phyloP scores from a whole-genome alignment of 37 sponge, comb jelly and placozoan species.

The Crambe crambe region DNA sequence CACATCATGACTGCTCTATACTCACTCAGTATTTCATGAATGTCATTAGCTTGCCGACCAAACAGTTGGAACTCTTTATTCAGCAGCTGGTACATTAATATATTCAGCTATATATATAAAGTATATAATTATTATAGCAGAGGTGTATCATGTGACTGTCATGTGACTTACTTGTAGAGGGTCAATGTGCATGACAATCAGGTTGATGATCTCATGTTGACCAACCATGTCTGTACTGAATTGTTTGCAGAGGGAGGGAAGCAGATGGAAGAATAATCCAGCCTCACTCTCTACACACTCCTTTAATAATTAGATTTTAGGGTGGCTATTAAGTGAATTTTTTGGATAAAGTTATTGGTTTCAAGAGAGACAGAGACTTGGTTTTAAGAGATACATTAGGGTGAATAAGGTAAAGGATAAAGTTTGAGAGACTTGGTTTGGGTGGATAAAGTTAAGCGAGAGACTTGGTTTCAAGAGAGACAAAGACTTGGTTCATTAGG shows the following conservation, averaged over 20 bases:
- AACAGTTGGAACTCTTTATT: conserved; percentile 65
- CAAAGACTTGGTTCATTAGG: too few relatives aligned
- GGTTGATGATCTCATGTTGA: conserved; percentile 33
- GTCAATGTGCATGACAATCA: conserved; percentile 62
- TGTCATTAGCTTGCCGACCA: conserved; percentile 31
- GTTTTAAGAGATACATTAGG: too few relatives aligned
- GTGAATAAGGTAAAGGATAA: too few relatives aligned
- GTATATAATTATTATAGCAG: not conserved
- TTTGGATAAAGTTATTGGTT: too few relatives aligned
- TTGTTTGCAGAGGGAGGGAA: conserved; percentile 55
- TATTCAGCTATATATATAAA: conserved; percentile 40
- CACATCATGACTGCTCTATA: not conserved
- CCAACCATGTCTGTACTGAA: conserved; percentile 48
- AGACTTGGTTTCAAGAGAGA: too few relatives aligned
- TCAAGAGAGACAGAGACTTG: too few relatives aligned
- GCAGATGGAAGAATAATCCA: conserved; percentile 36
- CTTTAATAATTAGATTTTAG: conserved; percentile 8
- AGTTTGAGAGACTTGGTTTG: too few relatives aligned
- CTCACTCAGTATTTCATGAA: conserved; percentile 51
- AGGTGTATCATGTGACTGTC: too few relatives aligned
- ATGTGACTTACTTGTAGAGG: conserved; percentile 72
- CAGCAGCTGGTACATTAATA: conserved; percentile 44
- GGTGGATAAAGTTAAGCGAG: too few relatives aligned
- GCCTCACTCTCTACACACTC: conserved; percentile 56
- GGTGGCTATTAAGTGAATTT: too few relatives aligned